A percentile compares a stretch with the other conserved stretches of the same genome.
phyloP scores from a whole-genome alignment of 2,797 vertebrate genomes.

The Sciurus carolinensis region DNA sequence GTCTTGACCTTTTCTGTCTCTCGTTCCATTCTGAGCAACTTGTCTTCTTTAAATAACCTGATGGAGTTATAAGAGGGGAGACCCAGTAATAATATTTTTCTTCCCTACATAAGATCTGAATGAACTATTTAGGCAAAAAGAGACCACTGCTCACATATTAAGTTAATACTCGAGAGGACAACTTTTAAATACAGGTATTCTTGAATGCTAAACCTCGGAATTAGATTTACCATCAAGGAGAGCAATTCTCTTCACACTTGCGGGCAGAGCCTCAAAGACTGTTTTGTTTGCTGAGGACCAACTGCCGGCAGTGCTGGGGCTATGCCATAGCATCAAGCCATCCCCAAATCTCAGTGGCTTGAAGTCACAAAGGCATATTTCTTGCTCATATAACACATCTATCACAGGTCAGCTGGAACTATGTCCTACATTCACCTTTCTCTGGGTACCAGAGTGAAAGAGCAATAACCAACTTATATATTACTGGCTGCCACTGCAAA shows the following conservation, averaged over 20 bases:
- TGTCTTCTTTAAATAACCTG: background rate
- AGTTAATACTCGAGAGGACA: background rate
- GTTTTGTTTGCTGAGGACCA: background rate
- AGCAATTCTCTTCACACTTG: background rate
- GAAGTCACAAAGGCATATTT: background rate
- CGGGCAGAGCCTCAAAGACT: background rate
- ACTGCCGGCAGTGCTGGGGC: background rate
- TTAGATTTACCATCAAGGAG: background rate
- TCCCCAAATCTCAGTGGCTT: background rate
- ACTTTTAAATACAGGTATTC: conserved; percentile 10
- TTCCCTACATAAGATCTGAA: background rate
- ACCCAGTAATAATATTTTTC: background rate
- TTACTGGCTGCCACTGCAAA: background rate
- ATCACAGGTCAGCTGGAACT: background rate
- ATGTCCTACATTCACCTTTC: background rate
- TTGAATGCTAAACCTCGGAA: background rate
- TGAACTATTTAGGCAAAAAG: background rate
- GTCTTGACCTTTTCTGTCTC: background rate
- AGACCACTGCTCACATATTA: background rate
- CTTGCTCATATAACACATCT: background rate
- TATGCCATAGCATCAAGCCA: background rate
- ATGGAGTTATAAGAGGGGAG: background rate
- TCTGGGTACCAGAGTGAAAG: background rate
- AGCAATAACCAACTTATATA: background rate
- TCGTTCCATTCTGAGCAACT: background rate